A percentile compares a stretch with the other conserved stretches of the same genome.
Conservation (phyloP, 2,113 vertebrate species). For the Sinocyclocheilus maitianheensis region DNA sequence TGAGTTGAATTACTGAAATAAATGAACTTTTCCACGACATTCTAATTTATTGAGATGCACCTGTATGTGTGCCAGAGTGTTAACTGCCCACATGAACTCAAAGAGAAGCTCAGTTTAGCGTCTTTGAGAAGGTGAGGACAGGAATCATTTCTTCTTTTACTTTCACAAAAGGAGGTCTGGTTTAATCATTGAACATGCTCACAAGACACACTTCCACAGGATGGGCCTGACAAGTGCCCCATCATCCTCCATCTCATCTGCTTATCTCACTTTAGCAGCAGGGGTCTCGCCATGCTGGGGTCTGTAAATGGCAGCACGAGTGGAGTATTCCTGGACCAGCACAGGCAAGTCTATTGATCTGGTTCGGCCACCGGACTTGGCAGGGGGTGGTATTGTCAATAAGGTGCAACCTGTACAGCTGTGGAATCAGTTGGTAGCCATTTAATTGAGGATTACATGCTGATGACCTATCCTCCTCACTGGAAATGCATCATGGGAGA, state of each 20-base stretch:
- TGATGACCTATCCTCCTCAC: constrained; percentile 48
- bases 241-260: constrained; percentile 53
- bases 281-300: constrained; percentile 4
- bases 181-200: constrained; percentile 40
- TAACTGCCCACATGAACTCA: constrained; percentile 2
- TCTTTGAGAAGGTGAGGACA: background rate
- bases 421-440: constrained; percentile 61
- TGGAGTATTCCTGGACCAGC: constrained; percentile 9
- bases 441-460: constrained; percentile 47
- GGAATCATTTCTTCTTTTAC: constrained; percentile 42
- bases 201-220: constrained; percentile 45
- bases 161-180: constrained; percentile 39
- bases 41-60: too few species aligned
- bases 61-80: background rate
- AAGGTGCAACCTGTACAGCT: constrained; percentile 61
- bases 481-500: constrained; percentile 55
- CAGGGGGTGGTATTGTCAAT: constrained; percentile 54
- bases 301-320: constrained; percentile 37
- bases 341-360: constrained; percentile 40
- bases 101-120: background rate
- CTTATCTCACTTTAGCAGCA: constrained; percentile 59
- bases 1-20: too few species aligned
- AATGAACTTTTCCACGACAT: too few species aligned
- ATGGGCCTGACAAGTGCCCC: constrained; percentile 47
- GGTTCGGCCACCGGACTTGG: constrained; percentile 47